phyloP scores from a whole-genome alignment of 2,888 invertebrate genomes.

The Thymelicus lineola region DNA sequence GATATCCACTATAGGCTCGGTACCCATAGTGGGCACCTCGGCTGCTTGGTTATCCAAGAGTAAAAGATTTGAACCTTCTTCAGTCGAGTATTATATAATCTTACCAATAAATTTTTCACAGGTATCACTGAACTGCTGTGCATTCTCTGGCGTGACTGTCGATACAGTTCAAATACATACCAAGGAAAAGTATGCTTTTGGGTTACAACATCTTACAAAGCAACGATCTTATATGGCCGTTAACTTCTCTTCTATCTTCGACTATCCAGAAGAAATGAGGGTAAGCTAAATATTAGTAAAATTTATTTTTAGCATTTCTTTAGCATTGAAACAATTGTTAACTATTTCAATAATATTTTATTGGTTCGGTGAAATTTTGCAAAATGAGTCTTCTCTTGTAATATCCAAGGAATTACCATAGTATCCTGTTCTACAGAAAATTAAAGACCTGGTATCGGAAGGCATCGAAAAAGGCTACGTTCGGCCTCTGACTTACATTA shows the following conservation, averaged over 20 bases:
- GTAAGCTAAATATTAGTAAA: slow-evolving; percentile 36
- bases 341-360: background rate
- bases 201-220: slow-evolving; percentile 45
- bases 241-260: slow-evolving; percentile 49
- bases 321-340: background rate
- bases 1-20: no score
- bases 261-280: slow-evolving; percentile 42
- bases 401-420: background rate
- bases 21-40: no score
- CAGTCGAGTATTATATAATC: no score
- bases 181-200: slow-evolving; percentile 46
- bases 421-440: slow-evolving; percentile 43
- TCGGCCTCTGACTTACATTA: slow-evolving; percentile 58
- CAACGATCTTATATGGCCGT: slow-evolving; percentile 47
- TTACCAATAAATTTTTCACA: background rate
- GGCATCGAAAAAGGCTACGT: slow-evolving; percentile 63
- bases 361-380: background rate
- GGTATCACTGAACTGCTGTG: slow-evolving; percentile 26
- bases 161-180: slow-evolving; percentile 20
- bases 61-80: no score
- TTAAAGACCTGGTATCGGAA: slow-evolving; percentile 56
- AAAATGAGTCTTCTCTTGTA: background rate
- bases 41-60: no score
- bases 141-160: slow-evolving; percentile 21
- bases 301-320: no score